Evolutionary conservation across 2,888 invertebrate species (phyloP), one percentile per base, ranked within the genome.

Genomic region (Athripsodes cinereus): DNA sequence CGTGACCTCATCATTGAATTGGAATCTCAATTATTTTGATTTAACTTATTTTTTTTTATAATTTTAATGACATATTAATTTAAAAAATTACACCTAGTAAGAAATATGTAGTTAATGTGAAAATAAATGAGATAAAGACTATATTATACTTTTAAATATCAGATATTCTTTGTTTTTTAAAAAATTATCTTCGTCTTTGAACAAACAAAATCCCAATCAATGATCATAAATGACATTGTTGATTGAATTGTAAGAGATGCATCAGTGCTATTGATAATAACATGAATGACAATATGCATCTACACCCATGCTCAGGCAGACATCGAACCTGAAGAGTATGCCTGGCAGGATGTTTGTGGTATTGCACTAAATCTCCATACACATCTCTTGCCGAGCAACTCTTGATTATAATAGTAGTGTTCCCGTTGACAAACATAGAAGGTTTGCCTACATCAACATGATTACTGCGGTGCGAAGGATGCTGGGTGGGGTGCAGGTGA

Each of bases 381-480:
- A 78, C 78, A 1, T 61, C 63, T 26, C 58, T 55, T 49, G 63
- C 63, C 35, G 63, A 63, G 55, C 63, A 63, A 53, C 61, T 53
- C 59, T 63, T 61, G 58, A 52, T 52, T 46, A 47, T 51, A 26
- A 46, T 61, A 61, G 74, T 72, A 57, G 72, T 70, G 59, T 72
- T 73, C 52, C 78, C 71, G 64, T 76, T 80, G 64, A 74, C 75
- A 5, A 80, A 80, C 64, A 80, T 80, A 26, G 81, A 80, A 40
- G 76, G 78, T 59, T 80, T 72, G 60, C 75, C 72, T 55, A 81
- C 68, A 59, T 71, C 81, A 69, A 64, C 78, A 77, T 26, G 48
- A 62, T 76, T 75, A 55, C 72, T 75, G 55, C 78, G 34, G 57
- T 35, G 53, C 18, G 26, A 16, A 10, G 57, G 61, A 16, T 22